Evolutionary conservation across 2,113 vertebrate genomes (phyloP).

Genomic region (Lota lota): DNA sequence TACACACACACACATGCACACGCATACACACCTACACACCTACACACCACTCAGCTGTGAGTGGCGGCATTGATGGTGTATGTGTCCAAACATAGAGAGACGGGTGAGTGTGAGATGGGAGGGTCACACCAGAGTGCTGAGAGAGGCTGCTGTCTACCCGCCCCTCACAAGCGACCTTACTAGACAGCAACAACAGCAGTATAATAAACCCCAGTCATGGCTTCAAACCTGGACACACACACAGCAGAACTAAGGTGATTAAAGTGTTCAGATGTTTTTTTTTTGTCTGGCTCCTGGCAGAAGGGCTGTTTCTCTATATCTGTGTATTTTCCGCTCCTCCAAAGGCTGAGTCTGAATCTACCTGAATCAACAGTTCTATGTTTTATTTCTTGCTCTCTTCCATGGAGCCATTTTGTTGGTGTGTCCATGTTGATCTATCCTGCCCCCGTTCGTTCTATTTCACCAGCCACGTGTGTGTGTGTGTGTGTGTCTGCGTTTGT

Average conservation of each 20-base stretch:
- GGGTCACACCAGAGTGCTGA: slow-evolving; percentile 53
- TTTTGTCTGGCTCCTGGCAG: slow-evolving; percentile 14
- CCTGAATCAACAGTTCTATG: background rate
- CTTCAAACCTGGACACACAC: slow-evolving; percentile 39
- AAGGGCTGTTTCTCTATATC: slow-evolving; percentile 36
- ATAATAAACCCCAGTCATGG: slow-evolving; percentile 56
- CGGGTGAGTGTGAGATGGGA: slow-evolving; percentile 43
- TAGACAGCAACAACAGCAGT: slow-evolving; percentile 39
- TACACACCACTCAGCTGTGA: slow-evolving; percentile 52
- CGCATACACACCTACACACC: slow-evolving; percentile 16
- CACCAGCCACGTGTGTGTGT: slow-evolving; percentile 15
- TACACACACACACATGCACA: slow-evolving; percentile 11
- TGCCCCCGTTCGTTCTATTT: slow-evolving; percentile 27
- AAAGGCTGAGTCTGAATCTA: background rate
- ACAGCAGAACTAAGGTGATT: slow-evolving; percentile 18
- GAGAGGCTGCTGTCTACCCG: slow-evolving; percentile 16
- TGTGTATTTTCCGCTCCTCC: slow-evolving; percentile 3
- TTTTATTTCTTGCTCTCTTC: background rate
- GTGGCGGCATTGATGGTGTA: slow-evolving; percentile 52
- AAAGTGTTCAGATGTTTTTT: slow-evolving; percentile 9
- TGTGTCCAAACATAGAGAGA: slow-evolving; percentile 61
- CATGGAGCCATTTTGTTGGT: slow-evolving; percentile 8
- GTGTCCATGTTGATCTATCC: background rate
- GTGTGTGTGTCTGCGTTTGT: background rate
- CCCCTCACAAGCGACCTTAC: background rate